Base-by-base conservation (phyloP, 2,797 vertebrate genomes). In the Danio albolineatus region DNA sequence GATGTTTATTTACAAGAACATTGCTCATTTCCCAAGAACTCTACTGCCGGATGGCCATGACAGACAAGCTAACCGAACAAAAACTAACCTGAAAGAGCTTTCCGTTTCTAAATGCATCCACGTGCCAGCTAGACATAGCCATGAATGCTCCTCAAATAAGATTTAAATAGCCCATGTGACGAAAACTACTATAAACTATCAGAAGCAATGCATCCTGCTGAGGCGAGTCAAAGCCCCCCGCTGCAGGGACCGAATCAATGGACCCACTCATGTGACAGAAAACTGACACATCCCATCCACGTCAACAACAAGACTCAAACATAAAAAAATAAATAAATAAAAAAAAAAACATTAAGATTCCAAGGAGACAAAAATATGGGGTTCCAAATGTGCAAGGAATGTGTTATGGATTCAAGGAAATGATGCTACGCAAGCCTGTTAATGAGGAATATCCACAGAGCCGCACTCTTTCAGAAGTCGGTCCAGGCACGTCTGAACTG, bases 131-230 rank as follows among this genome's bases (percentile, higher is more conserved):
- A 56, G 64, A 67, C 54, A 7, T 41, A 61, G n/a, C 48, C 49
- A 44, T 61, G 81, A 57, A 79, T 60, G 39, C 56, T 74, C 28
- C 43, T 73, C 44, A 65, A 73, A 64, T 72, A 59, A 59, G 70
- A 72, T 54, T 73, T 67, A 66, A 78, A 78, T 39, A 82, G 46
- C 38, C 76, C 65, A 54, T 41, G 39, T 73, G 70, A 69, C 5
- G 65, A 67, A 75, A 75, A 61, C 64, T 69, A 64, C 66, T 78
- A 78, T 71, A 78, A 79, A 73, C 75, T 78, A 54, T 72, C 49
- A 72, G 76, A 28, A 54, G 77, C 56, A 64, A 28, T 54, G 62
- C 38, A 46, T 69, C 71, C 76, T 54, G 56, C 76, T 57, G 75
- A 62, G 69, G 12, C 44, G 10, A 69, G 56, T 43, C 49, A 70